Conservation (phyloP, 1,140 invertebrate genomes). For the Drosophila miranda region DNA sequence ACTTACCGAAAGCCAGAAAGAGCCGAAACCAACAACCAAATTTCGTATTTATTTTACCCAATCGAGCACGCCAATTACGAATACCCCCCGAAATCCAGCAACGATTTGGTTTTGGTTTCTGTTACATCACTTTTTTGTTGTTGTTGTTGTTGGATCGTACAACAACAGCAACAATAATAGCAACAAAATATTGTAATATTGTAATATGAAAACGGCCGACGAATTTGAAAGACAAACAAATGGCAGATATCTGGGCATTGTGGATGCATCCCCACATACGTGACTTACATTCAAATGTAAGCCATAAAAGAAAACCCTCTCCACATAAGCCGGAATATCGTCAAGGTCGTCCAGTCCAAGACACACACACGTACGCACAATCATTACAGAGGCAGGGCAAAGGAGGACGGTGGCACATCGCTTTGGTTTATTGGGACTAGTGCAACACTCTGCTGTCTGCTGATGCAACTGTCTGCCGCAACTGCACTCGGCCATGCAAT, state of each 20-base stretch:
- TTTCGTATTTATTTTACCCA: constrained; percentile 64
- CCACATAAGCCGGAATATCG: constrained; percentile 30
- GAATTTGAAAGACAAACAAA: constrained; percentile 52
- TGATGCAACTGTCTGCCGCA: no score
- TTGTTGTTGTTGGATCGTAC: background rate
- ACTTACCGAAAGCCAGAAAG: no score
- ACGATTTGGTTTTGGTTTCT: constrained; percentile 15
- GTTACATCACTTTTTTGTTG: constrained; percentile 31
- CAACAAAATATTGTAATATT: constrained; percentile 18
- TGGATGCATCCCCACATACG: constrained; percentile 28
- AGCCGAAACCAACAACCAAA: constrained; percentile 25
- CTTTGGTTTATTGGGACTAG: no score
- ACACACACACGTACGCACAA: constrained; percentile 5
- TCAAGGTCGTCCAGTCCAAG: constrained; percentile 58
- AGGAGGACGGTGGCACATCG: background rate
- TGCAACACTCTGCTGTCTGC: no score
- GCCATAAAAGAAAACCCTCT: background rate
- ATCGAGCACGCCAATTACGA: constrained; percentile 73
- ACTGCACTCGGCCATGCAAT: background rate
- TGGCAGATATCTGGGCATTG: constrained; percentile 27
- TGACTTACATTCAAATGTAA: constrained; percentile 34
- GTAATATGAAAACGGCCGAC: constrained; percentile 24
- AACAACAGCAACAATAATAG: constrained; percentile 3
- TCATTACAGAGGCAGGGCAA: background rate
- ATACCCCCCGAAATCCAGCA: constrained; percentile 29